Evolutionary conservation across 1,140 invertebrate genomes (phyloP).

Genomic region (Dufourea novaeangliae): DNA sequence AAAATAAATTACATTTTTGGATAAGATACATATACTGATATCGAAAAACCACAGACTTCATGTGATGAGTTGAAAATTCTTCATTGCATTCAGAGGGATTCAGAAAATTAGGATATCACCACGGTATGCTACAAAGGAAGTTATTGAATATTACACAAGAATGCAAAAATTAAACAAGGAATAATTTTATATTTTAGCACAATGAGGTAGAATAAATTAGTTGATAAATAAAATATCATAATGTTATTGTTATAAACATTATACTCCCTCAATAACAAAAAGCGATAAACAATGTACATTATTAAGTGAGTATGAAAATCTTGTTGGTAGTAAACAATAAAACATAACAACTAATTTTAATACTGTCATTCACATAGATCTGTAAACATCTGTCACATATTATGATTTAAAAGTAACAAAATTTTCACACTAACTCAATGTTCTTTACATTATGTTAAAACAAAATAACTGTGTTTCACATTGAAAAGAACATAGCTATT

Average conservation of each 20-base stretch:
- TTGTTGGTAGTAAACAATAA: neutral
- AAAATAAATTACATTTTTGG: neutral
- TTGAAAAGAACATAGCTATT: neutral
- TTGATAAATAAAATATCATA: neutral
- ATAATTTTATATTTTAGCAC: neutral
- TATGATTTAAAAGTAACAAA: neutral
- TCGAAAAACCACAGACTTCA: neutral
- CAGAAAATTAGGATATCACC: neutral
- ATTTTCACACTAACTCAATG: no score
- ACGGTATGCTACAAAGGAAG: neutral
- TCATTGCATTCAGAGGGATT: neutral
- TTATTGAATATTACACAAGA: neutral
- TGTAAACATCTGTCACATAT: neutral
- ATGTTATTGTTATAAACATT: neutral
- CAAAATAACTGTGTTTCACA: neutral
- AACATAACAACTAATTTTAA: neutral
- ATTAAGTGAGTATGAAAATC: neutral
- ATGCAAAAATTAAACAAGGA: neutral
- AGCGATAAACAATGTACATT: neutral
- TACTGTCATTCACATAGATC: neutral
- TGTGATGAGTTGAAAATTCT: neutral
- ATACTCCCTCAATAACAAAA: neutral
- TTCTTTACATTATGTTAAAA: neutral
- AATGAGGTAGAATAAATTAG: neutral
- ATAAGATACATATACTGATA: neutral